These are phyloP conservation scores for Scolopax rusticola DNA, from an alignment of 2,797 vertebrate genomes.

Conservation along the genomic window DNA sequence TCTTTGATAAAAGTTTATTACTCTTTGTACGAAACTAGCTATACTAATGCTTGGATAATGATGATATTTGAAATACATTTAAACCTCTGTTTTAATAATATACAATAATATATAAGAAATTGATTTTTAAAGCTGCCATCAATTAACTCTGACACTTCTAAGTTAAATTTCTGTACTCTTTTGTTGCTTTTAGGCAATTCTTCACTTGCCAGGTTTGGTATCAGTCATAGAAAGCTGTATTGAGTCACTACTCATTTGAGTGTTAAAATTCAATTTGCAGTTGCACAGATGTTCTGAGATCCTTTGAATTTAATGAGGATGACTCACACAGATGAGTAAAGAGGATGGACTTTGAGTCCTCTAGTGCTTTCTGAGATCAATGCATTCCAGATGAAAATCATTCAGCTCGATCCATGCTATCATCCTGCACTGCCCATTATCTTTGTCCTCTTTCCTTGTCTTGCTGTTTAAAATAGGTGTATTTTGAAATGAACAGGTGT, in stretches of 20 bases:
- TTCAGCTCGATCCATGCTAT: not conserved
- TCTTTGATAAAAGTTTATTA: constrained; percentile 25
- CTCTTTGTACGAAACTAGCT: constrained; percentile 30
- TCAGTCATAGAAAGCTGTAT: constrained; percentile 4
- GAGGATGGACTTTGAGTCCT: constrained; percentile 59
- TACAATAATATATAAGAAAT: not conserved
- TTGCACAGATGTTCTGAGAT: constrained; percentile 59
- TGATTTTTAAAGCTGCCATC: constrained; percentile 9
- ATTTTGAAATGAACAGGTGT: constrained; percentile 19
- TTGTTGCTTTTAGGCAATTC: constrained; percentile 25
- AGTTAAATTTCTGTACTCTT: constrained; percentile 7
- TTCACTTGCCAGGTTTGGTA: not conserved
- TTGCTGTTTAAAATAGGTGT: constrained; percentile 31
- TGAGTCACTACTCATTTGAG: constrained; percentile 59
- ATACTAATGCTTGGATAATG: constrained; percentile 28
- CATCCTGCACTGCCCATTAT: constrained; percentile 47
- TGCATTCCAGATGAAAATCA: constrained; percentile 71
- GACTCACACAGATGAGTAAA: constrained; percentile 65
- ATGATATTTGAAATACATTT: constrained; percentile 37
- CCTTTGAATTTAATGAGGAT: constrained; percentile 74
- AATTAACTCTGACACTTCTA: not conserved
- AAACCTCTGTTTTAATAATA: constrained; percentile 37
- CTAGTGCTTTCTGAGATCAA: constrained; percentile 73
- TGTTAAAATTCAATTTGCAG: constrained; percentile 71
- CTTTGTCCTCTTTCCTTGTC: constrained; percentile 36